These are phyloP conservation scores for Rhagologus leucostigma DNA, from an alignment of 2,113 vertebrate species.

Conservation along the genomic window DNA sequence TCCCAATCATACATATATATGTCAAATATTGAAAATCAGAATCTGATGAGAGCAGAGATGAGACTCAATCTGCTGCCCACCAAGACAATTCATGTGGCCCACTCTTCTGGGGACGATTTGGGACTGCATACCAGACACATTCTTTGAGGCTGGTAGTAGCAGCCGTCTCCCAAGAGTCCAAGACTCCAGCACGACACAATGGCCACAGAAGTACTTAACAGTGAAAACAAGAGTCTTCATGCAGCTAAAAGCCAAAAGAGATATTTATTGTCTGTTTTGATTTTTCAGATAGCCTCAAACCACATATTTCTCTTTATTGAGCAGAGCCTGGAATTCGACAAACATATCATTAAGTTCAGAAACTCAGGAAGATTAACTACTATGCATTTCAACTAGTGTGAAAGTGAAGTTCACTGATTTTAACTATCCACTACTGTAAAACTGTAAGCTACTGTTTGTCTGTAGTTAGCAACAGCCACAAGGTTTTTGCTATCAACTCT, in stretches of 20 bases:
- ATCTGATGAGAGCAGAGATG: neutral
- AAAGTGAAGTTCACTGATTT: neutral
- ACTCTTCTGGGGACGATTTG: neutral
- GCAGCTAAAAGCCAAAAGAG: neutral
- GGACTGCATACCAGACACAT: neutral
- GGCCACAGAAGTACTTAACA: neutral
- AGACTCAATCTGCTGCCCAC: neutral
- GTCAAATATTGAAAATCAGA: neutral
- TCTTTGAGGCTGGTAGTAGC: neutral
- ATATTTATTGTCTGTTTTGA: neutral
- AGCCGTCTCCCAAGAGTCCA: neutral
- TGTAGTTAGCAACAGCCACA: neutral
- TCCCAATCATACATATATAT: neutral
- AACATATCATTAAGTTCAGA: neutral
- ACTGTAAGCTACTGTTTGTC: neutral
- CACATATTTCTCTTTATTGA: neutral
- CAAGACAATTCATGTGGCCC: neutral
- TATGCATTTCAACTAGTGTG: neutral
- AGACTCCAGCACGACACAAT: neutral
- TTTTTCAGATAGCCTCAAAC: neutral
- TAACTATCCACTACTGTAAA: neutral
- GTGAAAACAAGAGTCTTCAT: neutral
- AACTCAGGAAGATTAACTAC: neutral
- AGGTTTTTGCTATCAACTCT: neutral
- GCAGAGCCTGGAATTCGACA: neutral